These are phyloP conservation scores for Eudasyphora cyanicolor DNA, from an alignment of 2,888 invertebrate species.

Conservation along the genomic window DNA sequence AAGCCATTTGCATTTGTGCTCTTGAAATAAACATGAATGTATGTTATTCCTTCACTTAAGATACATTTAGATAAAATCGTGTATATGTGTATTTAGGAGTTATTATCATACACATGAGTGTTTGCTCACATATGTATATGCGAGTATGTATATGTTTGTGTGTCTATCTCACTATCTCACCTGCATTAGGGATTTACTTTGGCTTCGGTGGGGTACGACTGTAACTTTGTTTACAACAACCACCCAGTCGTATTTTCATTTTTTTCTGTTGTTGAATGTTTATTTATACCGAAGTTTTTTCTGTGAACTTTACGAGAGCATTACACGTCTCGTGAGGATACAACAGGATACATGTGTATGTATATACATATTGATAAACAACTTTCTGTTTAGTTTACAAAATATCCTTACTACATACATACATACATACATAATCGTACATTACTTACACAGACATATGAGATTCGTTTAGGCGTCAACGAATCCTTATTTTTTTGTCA, in stretches of 20 bases:
- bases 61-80: constrained; percentile 56
- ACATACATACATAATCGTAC: neutral
- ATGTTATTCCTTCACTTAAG: constrained; percentile 36
- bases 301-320: constrained; percentile 37
- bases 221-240: constrained; percentile 19
- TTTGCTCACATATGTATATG: neutral
- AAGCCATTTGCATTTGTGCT: neutral
- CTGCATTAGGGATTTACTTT: constrained; percentile 62
- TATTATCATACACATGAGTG: neutral
- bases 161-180: constrained; percentile 47
- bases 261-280: no score
- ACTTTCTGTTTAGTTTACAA: neutral
- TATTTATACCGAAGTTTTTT: constrained; percentile 16
- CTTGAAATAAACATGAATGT: neutral
- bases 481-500: constrained; percentile 27
- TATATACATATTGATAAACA: neutral
- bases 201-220: constrained; percentile 53
- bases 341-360: constrained; percentile 7
- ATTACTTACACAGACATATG: neutral
- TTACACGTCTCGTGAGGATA: constrained; percentile 54
- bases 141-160: constrained; percentile 9
- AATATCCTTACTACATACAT: neutral
- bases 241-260: no score
- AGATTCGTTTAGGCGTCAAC: constrained; percentile 13
- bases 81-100: neutral